phyloP scores from a whole-genome alignment of 2,113 vertebrate genomes.

The Atractosteus spatula region DNA sequence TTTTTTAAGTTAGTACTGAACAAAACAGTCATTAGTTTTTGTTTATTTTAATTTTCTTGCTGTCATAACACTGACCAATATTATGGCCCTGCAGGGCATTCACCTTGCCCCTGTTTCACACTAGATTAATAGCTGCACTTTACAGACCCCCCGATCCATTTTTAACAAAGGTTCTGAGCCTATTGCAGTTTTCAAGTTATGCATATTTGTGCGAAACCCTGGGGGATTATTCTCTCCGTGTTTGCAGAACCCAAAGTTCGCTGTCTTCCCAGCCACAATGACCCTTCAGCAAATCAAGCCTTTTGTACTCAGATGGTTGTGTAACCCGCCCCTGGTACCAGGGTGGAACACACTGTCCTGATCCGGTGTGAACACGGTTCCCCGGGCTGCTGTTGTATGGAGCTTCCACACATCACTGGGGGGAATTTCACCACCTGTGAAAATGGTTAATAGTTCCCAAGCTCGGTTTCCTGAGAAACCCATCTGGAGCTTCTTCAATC shows the following conservation, averaged over 20 bases:
- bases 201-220: neutral
- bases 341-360: no score
- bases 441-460: no score
- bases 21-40: neutral
- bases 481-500: no score
- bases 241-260: neutral
- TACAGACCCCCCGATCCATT: neutral
- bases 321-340: constrained; percentile 7
- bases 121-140: neutral
- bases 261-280: neutral
- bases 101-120: constrained; percentile 22
- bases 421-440: no score
- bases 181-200: neutral
- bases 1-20: neutral
- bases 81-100: constrained; percentile 9
- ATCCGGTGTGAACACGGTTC: no score
- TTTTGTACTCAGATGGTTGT: constrained; percentile 8
- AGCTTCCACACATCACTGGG: no score
- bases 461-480: no score
- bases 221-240: neutral
- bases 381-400: no score
- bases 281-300: neutral
- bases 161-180: no score
- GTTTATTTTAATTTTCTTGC: constrained; percentile 13
- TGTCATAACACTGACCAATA: constrained; percentile 2